Percentiles rank a stretch among this genome's conserved stretches.
Evolutionary conservation across 2,888 invertebrate species (phyloP).

Genomic region (Agrotis exclamationis): DNA sequence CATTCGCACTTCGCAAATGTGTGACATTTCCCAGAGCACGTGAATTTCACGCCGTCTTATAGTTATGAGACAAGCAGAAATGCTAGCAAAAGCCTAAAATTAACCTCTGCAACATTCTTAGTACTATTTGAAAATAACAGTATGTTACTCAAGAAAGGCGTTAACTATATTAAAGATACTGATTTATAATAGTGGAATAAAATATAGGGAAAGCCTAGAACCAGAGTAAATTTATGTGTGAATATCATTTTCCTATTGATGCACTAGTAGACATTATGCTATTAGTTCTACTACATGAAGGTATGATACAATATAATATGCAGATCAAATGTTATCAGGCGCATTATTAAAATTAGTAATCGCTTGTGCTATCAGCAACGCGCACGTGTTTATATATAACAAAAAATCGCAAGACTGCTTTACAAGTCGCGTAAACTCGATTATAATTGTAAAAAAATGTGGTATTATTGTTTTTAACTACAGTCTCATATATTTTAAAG

Average conservation of each 20-base stretch:
- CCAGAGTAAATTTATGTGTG: background rate
- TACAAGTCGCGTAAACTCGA: background rate
- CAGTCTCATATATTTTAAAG: too few relatives aligned
- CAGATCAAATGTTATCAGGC: conserved; percentile 44
- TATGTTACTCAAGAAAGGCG: background rate
- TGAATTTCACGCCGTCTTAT: conserved; percentile 2
- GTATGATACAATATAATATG: conserved; percentile 18
- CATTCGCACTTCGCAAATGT: conserved; percentile 40
- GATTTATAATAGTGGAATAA: background rate
- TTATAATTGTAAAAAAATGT: conserved; percentile 1
- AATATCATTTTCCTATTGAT: background rate
- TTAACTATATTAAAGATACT: too few relatives aligned
- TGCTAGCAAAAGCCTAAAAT: background rate
- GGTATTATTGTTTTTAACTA: too few relatives aligned
- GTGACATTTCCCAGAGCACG: conserved; percentile 37
- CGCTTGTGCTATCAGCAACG: conserved; percentile 21
- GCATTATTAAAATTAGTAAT: conserved; percentile 30
- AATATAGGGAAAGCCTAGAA: background rate
- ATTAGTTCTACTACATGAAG: conserved; percentile 4
- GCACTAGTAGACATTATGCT: background rate
- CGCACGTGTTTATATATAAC: background rate
- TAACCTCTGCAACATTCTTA: background rate
- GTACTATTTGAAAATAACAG: background rate
- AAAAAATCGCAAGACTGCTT: conserved; percentile 16
- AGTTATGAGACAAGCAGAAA: background rate